A percentile compares a stretch with the other conserved stretches of the same genome.
Evolutionary conservation across 2,888 invertebrate genomes (phyloP).

Genomic region (Teleiodes luculella): DNA sequence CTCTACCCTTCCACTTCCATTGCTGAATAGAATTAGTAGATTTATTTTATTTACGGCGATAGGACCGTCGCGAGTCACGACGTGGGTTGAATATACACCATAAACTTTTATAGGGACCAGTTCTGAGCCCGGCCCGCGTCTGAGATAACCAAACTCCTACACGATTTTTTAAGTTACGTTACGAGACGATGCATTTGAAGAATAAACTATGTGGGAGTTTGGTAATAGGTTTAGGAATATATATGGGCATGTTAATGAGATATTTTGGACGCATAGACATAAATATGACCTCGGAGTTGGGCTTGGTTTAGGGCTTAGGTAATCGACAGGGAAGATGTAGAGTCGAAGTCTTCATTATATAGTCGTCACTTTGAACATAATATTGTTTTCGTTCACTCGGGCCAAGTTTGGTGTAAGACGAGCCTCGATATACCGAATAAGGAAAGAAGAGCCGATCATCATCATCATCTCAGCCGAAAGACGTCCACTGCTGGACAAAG

Average conservation of each 20-base stretch:
- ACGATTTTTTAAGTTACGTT: background rate
- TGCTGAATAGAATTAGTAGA: constrained; percentile 41
- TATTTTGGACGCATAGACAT: background rate
- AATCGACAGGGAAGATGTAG: constrained; percentile 2
- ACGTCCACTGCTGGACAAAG: too few species aligned
- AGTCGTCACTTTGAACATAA: too few species aligned
- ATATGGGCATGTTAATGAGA: constrained; percentile 17
- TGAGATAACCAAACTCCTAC: constrained; percentile 1
- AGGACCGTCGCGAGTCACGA: constrained; percentile 10
- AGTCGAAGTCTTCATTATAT: background rate
- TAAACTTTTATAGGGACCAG: constrained; percentile 50
- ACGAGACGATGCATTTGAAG: constrained; percentile 22
- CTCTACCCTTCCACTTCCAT: constrained; percentile 38
- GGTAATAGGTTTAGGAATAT: constrained; percentile 15
- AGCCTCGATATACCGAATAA: too few species aligned
- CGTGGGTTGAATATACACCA: constrained; percentile 49
- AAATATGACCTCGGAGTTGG: constrained; percentile 4
- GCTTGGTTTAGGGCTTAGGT: too few species aligned
- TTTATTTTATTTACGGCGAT: constrained; percentile 43
- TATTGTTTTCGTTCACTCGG: too few species aligned
- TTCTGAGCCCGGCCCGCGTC: background rate
- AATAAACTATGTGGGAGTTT: constrained; percentile 27
- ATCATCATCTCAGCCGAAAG: too few species aligned
- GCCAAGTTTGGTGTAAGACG: too few species aligned
- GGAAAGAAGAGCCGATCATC: too few species aligned